These are phyloP conservation scores for Galbula dea DNA, from an alignment of 2,113 vertebrate species.

Conservation along the genomic window DNA sequence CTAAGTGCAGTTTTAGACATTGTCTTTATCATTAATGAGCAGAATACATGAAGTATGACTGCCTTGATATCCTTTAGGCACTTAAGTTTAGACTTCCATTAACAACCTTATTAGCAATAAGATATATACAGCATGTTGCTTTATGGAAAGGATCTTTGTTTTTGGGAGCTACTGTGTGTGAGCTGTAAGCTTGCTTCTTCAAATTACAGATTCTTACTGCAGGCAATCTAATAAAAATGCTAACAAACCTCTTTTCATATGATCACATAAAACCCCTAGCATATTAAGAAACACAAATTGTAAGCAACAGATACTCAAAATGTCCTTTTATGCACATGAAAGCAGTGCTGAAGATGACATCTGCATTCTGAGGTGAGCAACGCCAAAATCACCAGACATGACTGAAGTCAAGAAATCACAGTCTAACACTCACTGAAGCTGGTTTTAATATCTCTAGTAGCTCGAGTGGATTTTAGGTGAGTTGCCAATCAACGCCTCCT, in stretches of 20 bases:
- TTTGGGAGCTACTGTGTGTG: background rate
- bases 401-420: background rate
- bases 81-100: background rate
- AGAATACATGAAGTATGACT: background rate
- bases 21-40: background rate
- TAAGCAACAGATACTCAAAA: background rate
- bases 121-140: background rate
- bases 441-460: background rate
- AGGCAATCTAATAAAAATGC: constrained; percentile 33
- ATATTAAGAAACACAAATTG: background rate
- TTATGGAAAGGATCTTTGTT: background rate
- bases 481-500: background rate
- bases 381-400: background rate
- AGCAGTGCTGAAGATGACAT: background rate
- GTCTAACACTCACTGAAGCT: background rate
- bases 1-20: background rate
- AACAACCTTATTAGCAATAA: background rate
- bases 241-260: background rate
- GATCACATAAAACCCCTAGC: background rate
- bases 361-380: background rate
- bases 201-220: background rate
- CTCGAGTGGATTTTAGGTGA: background rate
- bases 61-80: background rate
- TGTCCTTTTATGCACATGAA: background rate
- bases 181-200: background rate